Base-by-base conservation (phyloP, 2,888 invertebrate genomes). In the Nemapogon koenigi region DNA sequence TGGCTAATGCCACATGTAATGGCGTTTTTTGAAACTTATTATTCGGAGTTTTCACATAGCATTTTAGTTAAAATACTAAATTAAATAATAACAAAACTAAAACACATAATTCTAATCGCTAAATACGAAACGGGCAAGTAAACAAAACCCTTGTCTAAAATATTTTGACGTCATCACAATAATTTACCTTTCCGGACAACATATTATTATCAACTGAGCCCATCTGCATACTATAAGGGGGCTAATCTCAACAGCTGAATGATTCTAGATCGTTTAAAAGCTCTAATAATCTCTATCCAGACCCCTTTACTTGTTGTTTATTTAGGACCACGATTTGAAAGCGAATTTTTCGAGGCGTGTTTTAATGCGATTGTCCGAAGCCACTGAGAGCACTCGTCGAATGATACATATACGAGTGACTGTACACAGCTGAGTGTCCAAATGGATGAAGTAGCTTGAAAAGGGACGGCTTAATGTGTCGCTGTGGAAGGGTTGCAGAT, bases 191-290 rank as follows among this genome's bases (percentile, higher is more conserved):
- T n/a, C n/a, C n/a, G n/a, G n/a, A n/a, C n/a, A n/a, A n/a, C n/a
- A n/a, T n/a, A n/a, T n/a, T n/a, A n/a, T n/a, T n/a, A n/a, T n/a
- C n/a, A n/a, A n/a, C n/a, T n/a, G n/a, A n/a, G 51, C 62, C 57
- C 60, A 67, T 68, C 67, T 60, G 55, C 52, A 58, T 54, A 51
- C 51, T 35, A 31, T 25, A 58, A 60, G 65, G 54, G 63, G 66
- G 65, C 69, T 78, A 76, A 78, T 78, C 76, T 73, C 70, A 68
- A 18, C 70, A 75, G 75, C 72, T 72, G 72, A 75, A 69, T 64
- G 64, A 55, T 58, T 62, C 59, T 63, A 73, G 70, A 72, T 70
- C 72, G 70, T 70, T 72, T 72, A 69, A 75, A 75, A 75, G 75
- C 72, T n/a, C n/a, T n/a, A n/a, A n/a, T n/a, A n/a, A 57, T 41